These are phyloP conservation scores for Agrotis exclamationis DNA, from an alignment of 2,888 invertebrate species.

Conservation along the genomic window DNA sequence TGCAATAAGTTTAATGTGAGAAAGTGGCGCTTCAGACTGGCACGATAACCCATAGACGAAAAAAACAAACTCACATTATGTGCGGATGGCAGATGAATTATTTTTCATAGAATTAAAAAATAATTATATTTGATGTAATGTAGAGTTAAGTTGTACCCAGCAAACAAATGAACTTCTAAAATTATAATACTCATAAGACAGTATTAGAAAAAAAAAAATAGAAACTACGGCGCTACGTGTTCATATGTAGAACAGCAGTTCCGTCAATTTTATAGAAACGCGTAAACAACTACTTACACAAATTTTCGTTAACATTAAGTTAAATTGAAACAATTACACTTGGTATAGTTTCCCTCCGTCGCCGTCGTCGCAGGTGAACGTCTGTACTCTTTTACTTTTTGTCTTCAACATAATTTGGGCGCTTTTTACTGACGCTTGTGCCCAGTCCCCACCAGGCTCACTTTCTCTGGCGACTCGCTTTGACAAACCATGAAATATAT, in stretches of 20 bases:
- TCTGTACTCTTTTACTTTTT: slow-evolving; percentile 71
- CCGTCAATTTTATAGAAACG: slow-evolving; percentile 36
- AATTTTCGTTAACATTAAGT: slow-evolving; percentile 54
- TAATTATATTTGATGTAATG: background rate
- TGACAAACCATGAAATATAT: slow-evolving; percentile 73
- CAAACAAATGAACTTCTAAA: background rate
- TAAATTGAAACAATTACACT: slow-evolving; percentile 63
- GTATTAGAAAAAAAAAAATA: slow-evolving; percentile 2
- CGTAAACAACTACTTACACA: slow-evolving; percentile 26
- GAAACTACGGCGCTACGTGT: slow-evolving; percentile 2
- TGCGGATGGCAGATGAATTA: too few species aligned
- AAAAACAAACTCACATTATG: too few species aligned
- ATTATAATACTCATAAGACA: background rate
- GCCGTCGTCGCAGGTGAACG: slow-evolving; percentile 70
- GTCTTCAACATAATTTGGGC: slow-evolving; percentile 73
- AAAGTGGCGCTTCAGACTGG: slow-evolving; percentile 43
- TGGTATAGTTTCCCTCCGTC: slow-evolving; percentile 51
- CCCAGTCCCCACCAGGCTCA: slow-evolving; percentile 65
- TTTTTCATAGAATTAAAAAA: background rate
- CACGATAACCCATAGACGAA: slow-evolving; percentile 42
- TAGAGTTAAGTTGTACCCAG: background rate
- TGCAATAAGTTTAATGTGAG: slow-evolving; percentile 56
- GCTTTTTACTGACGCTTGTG: slow-evolving; percentile 67
- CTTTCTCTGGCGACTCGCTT: slow-evolving; percentile 76
- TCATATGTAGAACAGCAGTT: slow-evolving; percentile 25